A percentile compares a stretch with the other conserved stretches of the same genome.
Evolutionary conservation across 2,797 vertebrate genomes (phyloP).

Genomic region (Gobio occitaniae): DNA sequence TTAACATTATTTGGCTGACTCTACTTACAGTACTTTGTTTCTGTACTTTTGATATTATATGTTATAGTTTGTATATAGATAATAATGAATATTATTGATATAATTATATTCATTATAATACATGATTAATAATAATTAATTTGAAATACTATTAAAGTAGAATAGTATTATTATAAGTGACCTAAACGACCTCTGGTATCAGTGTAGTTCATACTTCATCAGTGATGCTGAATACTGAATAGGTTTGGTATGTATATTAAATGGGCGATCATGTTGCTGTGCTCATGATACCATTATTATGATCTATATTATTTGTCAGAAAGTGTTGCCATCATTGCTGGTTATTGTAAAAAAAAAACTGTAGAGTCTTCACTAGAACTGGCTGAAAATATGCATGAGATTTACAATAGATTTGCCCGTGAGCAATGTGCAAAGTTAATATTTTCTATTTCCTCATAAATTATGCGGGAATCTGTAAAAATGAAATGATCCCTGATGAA

Average conservation of each 20-base stretch:
- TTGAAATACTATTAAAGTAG: neutral
- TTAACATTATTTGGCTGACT: neutral
- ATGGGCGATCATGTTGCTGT: neutral
- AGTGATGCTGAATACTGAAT: neutral
- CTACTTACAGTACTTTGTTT: neutral
- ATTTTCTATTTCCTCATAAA: slow-evolving; percentile 58
- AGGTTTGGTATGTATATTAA: neutral
- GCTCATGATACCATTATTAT: slow-evolving; percentile 6
- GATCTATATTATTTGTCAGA: neutral
- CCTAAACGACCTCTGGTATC: neutral
- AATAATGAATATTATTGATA: neutral
- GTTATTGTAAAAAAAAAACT: neutral
- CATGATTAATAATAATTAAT: neutral
- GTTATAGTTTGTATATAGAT: neutral
- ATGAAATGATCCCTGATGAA: slow-evolving; percentile 41
- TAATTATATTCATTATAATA: neutral
- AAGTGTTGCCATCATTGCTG: slow-evolving; percentile 4
- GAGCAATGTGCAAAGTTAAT: slow-evolving; percentile 55
- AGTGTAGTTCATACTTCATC: neutral
- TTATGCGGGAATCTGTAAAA: slow-evolving; percentile 52
- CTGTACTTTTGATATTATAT: neutral
- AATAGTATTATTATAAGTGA: neutral
- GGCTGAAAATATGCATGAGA: slow-evolving; percentile 40
- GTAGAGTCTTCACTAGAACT: neutral
- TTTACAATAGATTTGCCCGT: slow-evolving; percentile 44